Evolutionary conservation across 1,140 invertebrate species (phyloP).

Genomic region (Ceratitis capitata): DNA sequence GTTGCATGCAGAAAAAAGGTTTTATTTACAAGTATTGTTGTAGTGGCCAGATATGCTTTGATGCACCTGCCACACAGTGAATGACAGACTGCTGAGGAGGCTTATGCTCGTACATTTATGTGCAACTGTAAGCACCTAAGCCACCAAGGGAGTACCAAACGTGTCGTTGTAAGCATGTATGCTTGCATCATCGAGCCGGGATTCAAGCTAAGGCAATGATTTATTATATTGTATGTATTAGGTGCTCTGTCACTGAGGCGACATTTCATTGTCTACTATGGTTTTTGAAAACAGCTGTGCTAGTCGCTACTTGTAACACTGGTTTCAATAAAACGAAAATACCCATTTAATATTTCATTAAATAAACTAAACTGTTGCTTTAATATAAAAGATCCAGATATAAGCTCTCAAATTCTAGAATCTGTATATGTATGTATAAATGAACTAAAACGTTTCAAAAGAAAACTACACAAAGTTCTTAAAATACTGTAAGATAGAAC

Average conservation of each 20-base stretch:
- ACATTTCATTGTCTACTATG: not conserved
- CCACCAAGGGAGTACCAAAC: not conserved
- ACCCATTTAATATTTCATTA: too few species aligned
- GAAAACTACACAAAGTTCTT: not conserved
- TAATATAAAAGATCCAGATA: not conserved
- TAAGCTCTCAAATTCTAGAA: not conserved
- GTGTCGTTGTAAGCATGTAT: not conserved
- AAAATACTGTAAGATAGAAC: not conserved
- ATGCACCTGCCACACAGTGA: conserved; percentile 6
- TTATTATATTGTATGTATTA: too few species aligned
- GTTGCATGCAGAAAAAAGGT: not conserved
- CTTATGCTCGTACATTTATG: not conserved
- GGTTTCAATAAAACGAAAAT: not conserved
- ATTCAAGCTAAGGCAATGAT: not conserved
- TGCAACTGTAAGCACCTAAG: not conserved
- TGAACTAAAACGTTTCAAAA: not conserved
- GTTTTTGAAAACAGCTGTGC: not conserved
- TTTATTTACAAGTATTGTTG: not conserved
- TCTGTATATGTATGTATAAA: not conserved
- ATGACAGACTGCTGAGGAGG: not conserved
- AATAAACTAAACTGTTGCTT: not conserved
- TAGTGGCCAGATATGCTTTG: conserved; percentile 1
- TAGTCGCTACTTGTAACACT: not conserved
- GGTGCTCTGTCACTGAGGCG: not conserved
- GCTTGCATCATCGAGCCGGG: not conserved